Evolutionary conservation across 2,113 vertebrate species (phyloP), one percentile per base, ranked within the genome.

Genomic region (Todiramphus chloris): DNA sequence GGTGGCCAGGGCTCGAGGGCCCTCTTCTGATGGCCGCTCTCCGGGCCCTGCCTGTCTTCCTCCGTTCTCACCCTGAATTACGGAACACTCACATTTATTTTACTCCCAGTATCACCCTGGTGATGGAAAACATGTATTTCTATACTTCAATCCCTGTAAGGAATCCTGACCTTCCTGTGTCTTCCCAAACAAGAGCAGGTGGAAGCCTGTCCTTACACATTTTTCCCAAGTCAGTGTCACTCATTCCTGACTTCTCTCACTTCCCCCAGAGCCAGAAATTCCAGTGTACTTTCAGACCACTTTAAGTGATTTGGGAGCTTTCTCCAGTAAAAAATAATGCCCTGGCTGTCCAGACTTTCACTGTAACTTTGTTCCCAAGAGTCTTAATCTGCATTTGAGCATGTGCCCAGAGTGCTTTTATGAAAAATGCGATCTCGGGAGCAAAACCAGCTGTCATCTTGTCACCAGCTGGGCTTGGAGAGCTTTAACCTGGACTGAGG

Each of bases 31-130:
- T 16, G 27, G 72, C 50, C 8, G 41, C 30, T 70, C 8, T 37
- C 23, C 6, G 13, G 14, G 39, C 25, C 15, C 30, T 74, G 64
- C 23, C 33, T 8, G 10, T 12, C 31, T 7, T 12, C 28, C 20
- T 46, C 37, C 3, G 0, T n/a, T 17, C 60, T 78, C 50, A 14
- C 9, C 33, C 48, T 35, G 50, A 58, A 9, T 18, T 19, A 10
- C 5, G 8, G 44, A 62, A 74, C 35, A 20, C 24, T 31, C 39
- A 48, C 15, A 5, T 81, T 69, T 28, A 8, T n/a, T 77, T 51
- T 33, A 46, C 50, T 53, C 18, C 9, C 2, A 5, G 3, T 63
- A 4, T 16, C 5, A 0, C 21, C 43, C 67, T 3, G 2, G 37
- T 46, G 70, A 31, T 28, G 48, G 21, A 48, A 87, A 48, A 8